phyloP scores from a whole-genome alignment of 2,797 vertebrate genomes.

The Sebastes melanostomus region DNA sequence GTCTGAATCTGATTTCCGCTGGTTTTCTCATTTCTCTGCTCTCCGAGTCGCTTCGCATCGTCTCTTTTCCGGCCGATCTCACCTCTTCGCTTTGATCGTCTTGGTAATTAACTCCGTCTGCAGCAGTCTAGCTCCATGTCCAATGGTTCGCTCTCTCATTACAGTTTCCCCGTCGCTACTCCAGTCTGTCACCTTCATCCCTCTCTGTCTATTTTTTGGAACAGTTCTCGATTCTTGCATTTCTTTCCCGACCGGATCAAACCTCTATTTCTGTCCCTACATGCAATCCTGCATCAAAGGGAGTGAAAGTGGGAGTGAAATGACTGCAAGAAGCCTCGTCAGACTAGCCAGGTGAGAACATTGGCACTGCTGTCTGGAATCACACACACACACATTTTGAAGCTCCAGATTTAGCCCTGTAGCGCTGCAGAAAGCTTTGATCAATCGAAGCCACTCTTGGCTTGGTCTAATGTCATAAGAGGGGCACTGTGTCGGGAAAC shows the following conservation, averaged over 20 bases:
- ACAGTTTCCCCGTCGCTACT: not conserved
- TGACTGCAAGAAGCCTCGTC: slow-evolving; percentile 16
- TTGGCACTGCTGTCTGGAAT: slow-evolving; percentile 18
- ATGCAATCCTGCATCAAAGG: slow-evolving; percentile 33
- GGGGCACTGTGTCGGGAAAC: slow-evolving; percentile 1
- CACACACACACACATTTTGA: slow-evolving; percentile 8
- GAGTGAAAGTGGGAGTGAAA: slow-evolving; percentile 6
- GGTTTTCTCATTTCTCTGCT: slow-evolving; percentile 12
- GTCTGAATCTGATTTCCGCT: slow-evolving; percentile 22
- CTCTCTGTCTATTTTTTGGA: not conserved
- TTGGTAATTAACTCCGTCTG: slow-evolving; percentile 14
- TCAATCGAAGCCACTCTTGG: slow-evolving; percentile 47
- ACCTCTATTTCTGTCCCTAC: not conserved
- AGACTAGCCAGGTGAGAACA: slow-evolving; percentile 32
- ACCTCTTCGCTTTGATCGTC: not conserved
- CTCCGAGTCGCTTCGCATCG: not conserved
- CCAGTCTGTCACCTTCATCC: not conserved
- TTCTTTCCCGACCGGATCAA: not conserved
- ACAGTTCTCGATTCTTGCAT: not conserved
- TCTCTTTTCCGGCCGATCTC: not conserved
- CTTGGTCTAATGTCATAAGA: slow-evolving; percentile 23
- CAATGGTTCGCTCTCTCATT: not conserved
- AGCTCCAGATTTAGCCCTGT: slow-evolving; percentile 48
- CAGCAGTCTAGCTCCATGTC: not conserved
- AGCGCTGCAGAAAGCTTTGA: slow-evolving; percentile 51